A percentile compares a stretch with the other conserved stretches of the same genome.
Evolutionary conservation across 2,888 invertebrate genomes (phyloP).

Genomic region (Drosophila nr. medialis): DNA sequence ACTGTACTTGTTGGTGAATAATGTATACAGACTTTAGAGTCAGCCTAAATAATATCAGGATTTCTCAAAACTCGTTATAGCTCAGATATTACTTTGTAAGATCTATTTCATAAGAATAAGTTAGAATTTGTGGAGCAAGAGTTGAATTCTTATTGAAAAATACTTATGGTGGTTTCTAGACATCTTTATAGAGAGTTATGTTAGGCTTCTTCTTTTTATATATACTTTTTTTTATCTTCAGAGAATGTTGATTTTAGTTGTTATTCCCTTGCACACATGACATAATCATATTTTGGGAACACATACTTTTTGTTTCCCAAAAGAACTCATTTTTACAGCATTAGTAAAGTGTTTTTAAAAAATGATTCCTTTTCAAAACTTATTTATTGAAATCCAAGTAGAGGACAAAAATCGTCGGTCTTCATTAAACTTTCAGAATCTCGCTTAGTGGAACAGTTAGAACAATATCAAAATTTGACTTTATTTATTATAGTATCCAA

Average conservation of each 20-base stretch:
- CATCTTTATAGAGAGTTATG: too few species aligned
- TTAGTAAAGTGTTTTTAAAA: accelerated
- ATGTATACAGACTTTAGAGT: too few species aligned
- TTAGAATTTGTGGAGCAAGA: not conserved
- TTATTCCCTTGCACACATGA: not conserved
- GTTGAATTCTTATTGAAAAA: not conserved
- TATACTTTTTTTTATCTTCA: too few species aligned
- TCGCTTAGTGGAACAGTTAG: not conserved
- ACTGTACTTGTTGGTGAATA: not conserved
- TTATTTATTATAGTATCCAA: not conserved
- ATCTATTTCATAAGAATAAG: not conserved
- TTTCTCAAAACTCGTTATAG: not conserved
- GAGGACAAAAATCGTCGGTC: too few species aligned
- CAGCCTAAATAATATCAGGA: not conserved
- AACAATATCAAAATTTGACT: not conserved
- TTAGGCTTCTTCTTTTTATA: not conserved
- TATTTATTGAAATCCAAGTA: too few species aligned
- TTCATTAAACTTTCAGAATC: not conserved
- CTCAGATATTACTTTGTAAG: not conserved
- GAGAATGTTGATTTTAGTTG: too few species aligned
- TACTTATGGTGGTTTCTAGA: not conserved
- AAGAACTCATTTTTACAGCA: not conserved
- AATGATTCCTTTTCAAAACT: not conserved
- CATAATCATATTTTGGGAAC: not conserved
- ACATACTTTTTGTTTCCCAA: not conserved